Evolutionary conservation across 2,113 vertebrate genomes (phyloP).

Genomic region (Elephantulus edwardii): DNA sequence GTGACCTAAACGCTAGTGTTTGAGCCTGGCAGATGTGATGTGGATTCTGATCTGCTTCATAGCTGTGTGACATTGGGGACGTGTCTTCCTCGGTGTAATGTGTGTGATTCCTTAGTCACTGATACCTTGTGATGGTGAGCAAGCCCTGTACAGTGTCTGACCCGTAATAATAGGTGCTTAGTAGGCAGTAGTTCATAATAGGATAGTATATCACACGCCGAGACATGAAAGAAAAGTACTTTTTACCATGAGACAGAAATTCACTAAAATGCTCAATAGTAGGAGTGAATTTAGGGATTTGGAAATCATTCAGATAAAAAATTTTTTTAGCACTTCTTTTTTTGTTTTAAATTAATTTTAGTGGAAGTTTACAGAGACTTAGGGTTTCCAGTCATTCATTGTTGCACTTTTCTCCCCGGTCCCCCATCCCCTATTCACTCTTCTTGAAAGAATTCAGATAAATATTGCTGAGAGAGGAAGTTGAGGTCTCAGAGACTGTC

Average conservation of each 20-base stretch:
- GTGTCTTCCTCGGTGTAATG: slow-evolving; percentile 28
- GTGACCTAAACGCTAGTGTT: not conserved
- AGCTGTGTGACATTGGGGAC: not conserved
- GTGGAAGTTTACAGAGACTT: too few relatives aligned
- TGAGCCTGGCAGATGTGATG: not conserved
- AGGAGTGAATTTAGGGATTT: too few relatives aligned
- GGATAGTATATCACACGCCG: not conserved
- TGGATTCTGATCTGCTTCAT: not conserved
- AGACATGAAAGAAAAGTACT: not conserved
- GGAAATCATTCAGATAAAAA: too few relatives aligned
- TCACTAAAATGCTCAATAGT: too few relatives aligned
- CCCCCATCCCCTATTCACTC: too few relatives aligned
- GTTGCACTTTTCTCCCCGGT: too few relatives aligned
- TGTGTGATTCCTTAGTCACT: not conserved
- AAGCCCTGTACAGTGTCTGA: not conserved
- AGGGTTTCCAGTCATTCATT: too few relatives aligned
- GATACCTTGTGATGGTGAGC: not conserved
- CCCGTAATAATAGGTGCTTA: not conserved
- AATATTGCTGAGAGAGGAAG: not conserved
- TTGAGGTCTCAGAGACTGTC: too few relatives aligned
- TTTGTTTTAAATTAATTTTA: too few relatives aligned
- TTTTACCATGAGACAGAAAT: not conserved
- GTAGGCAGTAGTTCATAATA: slow-evolving; percentile 15
- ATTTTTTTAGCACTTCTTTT: too few relatives aligned
- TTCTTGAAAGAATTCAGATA: slow-evolving; percentile 11